These are phyloP conservation scores for Cairina moschata DNA, from an alignment of 2,113 vertebrate genomes.

Conservation along the genomic window DNA sequence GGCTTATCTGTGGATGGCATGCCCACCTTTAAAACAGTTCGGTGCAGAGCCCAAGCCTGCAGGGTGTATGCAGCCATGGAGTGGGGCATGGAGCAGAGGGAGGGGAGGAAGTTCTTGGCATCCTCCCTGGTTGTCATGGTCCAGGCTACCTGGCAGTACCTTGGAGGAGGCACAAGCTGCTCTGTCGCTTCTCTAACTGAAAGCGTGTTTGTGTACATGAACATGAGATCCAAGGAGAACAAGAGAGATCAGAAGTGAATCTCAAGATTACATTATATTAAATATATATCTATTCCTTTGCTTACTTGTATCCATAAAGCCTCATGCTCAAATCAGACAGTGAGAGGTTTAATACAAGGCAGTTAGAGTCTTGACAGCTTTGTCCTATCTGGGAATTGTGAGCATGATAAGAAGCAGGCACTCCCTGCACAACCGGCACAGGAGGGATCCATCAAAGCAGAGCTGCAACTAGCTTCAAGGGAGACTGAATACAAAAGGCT, in stretches of 20 bases:
- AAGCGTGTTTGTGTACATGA: background rate
- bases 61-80: fast-evolving
- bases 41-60: background rate
- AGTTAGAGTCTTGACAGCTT: background rate
- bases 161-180: background rate
- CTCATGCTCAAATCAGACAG: background rate
- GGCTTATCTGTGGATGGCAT: background rate
- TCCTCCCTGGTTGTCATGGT: background rate
- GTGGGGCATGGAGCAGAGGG: background rate
- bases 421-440: background rate
- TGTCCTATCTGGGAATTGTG: background rate
- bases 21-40: background rate
- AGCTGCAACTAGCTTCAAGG: background rate
- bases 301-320: background rate
- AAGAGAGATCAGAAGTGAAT: background rate
- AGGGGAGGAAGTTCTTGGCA: background rate
- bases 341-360: background rate
- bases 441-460: background rate
- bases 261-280: background rate
- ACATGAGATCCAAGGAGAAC: background rate
- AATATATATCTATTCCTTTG: background rate
- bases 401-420: background rate
- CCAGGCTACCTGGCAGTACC: background rate
- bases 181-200: background rate
- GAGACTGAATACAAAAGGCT: background rate